Conservation (phyloP, 2,113 vertebrate genomes). For the Megalops atlanticus region DNA sequence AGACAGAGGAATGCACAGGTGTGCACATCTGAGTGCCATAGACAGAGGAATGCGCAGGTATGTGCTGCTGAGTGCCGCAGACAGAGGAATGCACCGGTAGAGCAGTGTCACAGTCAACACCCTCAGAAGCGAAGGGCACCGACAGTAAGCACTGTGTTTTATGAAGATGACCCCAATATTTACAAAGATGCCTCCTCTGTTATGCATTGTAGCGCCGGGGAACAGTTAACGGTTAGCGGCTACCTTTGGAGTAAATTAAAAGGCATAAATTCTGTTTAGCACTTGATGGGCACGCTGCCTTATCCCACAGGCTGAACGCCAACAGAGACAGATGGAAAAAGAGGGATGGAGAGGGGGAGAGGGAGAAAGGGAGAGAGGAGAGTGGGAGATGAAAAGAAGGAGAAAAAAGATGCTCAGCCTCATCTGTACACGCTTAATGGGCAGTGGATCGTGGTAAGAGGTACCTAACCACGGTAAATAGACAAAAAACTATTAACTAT, state of each 20-base stretch:
- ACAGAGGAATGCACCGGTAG: conserved; percentile 18
- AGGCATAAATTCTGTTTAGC: conserved; percentile 97
- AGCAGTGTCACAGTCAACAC: conserved; percentile 30
- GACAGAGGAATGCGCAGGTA: too few relatives aligned
- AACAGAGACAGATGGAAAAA: not conserved
- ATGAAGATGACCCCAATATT: conserved; percentile 87
- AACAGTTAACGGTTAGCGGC: conserved; percentile 81
- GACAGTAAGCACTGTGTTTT: conserved; percentile 77
- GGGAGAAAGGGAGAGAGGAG: not conserved
- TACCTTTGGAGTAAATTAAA: conserved; percentile 96
- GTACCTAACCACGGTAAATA: too few relatives aligned
- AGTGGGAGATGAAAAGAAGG: too few relatives aligned
- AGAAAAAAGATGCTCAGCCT: too few relatives aligned
- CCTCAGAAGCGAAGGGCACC: conserved; percentile 72
- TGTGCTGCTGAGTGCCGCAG: not conserved
- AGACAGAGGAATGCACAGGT: too few relatives aligned
- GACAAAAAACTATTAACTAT: too few relatives aligned
- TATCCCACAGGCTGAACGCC: conserved; percentile 64
- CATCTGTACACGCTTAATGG: too few relatives aligned
- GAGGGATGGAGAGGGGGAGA: conserved; percentile 16
- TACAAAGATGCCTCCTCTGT: conserved; percentile 80
- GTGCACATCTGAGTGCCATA: too few relatives aligned
- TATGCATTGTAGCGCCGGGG: conserved; percentile 89
- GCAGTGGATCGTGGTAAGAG: too few relatives aligned
- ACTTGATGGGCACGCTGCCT: conserved; percentile 73